phyloP scores from a whole-genome alignment of 2,888 invertebrate genomes.

The Nematopogon swammerdamellus region DNA sequence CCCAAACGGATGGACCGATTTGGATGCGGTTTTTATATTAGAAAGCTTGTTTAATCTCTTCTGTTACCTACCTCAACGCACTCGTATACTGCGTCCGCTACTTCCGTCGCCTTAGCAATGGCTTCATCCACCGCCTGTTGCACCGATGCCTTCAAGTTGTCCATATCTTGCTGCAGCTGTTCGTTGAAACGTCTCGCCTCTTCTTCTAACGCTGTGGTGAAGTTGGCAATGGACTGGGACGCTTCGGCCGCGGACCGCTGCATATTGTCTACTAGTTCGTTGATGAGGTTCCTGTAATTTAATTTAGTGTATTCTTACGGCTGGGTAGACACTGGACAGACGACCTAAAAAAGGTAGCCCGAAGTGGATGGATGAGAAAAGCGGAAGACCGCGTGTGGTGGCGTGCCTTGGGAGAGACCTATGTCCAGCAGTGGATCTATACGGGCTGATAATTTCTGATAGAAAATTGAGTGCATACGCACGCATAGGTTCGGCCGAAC shows the following conservation, averaged over 20 bases:
- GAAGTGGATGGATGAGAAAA: too few species aligned
- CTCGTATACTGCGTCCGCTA: constrained; percentile 21
- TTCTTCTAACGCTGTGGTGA: constrained; percentile 23
- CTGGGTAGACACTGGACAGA: too few species aligned
- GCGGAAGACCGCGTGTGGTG: too few species aligned
- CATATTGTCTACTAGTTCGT: constrained; percentile 25
- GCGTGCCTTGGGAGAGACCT: too few species aligned
- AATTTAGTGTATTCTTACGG: neutral
- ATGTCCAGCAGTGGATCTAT: too few species aligned
- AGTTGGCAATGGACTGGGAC: constrained; percentile 21
- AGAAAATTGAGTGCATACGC: too few species aligned
- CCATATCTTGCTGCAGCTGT: constrained; percentile 21
- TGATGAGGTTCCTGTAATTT: constrained; percentile 24
- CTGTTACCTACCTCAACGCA: constrained; percentile 38
- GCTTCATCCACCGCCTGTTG: constrained; percentile 21
- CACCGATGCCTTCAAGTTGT: constrained; percentile 22
- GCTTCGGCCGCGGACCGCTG: constrained; percentile 26
- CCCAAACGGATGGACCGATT: too few species aligned
- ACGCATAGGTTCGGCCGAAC: too few species aligned
- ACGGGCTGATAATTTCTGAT: neutral
- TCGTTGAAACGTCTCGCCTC: constrained; percentile 20
- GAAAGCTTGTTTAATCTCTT: too few species aligned
- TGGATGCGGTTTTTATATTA: too few species aligned
- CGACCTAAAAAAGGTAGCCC: too few species aligned
- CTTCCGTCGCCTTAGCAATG: constrained; percentile 21